Evolutionary conservation across 2,797 vertebrate species (phyloP).

Genomic region (Etheostoma perlongum): DNA sequence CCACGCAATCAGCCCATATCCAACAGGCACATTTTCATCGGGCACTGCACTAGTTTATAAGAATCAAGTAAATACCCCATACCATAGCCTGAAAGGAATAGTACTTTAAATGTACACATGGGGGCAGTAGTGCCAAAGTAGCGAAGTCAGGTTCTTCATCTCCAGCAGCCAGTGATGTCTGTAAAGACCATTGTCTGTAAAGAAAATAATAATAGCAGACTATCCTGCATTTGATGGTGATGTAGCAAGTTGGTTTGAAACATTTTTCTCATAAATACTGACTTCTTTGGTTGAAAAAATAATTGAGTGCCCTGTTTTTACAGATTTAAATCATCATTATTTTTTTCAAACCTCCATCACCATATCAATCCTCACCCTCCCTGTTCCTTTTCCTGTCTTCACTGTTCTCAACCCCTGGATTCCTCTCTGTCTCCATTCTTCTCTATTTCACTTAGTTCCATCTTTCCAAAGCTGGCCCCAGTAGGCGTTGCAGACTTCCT

Average conservation of each 20-base stretch:
- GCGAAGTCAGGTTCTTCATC: neutral
- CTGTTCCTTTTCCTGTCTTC: constrained; percentile 23
- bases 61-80: neutral
- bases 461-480: constrained; percentile 54
- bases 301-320: neutral
- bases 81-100: neutral
- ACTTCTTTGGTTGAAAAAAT: neutral
- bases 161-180: neutral
- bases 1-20: too few relatives aligned
- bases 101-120: constrained; percentile 64
- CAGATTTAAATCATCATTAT: constrained; percentile 1
- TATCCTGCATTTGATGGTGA: neutral
- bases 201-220: neutral
- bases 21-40: too few relatives aligned
- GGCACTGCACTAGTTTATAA: too few relatives aligned
- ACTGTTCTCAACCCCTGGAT: constrained; percentile 31
- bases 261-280: neutral
- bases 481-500: constrained; percentile 64
- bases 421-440: constrained; percentile 51
- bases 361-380: constrained; percentile 29
- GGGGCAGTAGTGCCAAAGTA: constrained; percentile 75
- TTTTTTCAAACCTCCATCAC: constrained; percentile 11
- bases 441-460: constrained; percentile 44
- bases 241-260: neutral
- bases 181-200: neutral